Conservation (phyloP, 2,888 invertebrate genomes). For the Monopis laevigella region DNA sequence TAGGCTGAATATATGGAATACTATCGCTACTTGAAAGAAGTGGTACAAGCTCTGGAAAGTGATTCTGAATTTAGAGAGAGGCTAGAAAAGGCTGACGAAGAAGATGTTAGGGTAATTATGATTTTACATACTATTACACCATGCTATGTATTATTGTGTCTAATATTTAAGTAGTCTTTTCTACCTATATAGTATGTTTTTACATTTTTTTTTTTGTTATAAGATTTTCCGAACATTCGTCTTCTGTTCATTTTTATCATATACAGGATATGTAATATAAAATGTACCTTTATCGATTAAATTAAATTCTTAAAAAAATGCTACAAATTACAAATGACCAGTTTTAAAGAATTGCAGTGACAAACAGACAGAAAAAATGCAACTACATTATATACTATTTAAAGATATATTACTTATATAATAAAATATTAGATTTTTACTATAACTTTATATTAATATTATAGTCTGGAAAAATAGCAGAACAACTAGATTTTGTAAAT, state of each 20-base stretch:
- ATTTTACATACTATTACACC: neutral
- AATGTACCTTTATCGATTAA: too few relatives aligned
- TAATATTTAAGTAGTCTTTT: too few relatives aligned
- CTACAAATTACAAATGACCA: too few relatives aligned
- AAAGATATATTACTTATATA: neutral
- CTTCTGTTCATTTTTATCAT: too few relatives aligned
- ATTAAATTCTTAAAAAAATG: too few relatives aligned
- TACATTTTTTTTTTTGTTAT: too few relatives aligned
- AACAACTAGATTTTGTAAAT: constrained; percentile 88
- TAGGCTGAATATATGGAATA: constrained; percentile 77
- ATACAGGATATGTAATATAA: too few relatives aligned
- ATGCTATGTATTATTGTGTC: too few relatives aligned
- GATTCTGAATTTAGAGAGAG: constrained; percentile 86
- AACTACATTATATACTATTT: neutral
- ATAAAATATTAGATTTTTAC: constrained; percentile 15
- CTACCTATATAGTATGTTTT: too few relatives aligned
- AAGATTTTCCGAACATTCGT: too few relatives aligned
- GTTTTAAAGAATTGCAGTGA: too few relatives aligned
- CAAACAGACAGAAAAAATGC: neutral
- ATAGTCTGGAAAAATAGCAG: constrained; percentile 90
- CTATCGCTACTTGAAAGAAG: constrained; percentile 88
- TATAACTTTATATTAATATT: constrained; percentile 23
- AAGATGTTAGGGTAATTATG: constrained; percentile 81
- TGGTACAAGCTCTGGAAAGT: constrained; percentile 88
- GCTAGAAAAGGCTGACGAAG: constrained; percentile 81